Base-by-base conservation (phyloP, 2,888 invertebrate genomes). In the Eupithecia insigniata region DNA sequence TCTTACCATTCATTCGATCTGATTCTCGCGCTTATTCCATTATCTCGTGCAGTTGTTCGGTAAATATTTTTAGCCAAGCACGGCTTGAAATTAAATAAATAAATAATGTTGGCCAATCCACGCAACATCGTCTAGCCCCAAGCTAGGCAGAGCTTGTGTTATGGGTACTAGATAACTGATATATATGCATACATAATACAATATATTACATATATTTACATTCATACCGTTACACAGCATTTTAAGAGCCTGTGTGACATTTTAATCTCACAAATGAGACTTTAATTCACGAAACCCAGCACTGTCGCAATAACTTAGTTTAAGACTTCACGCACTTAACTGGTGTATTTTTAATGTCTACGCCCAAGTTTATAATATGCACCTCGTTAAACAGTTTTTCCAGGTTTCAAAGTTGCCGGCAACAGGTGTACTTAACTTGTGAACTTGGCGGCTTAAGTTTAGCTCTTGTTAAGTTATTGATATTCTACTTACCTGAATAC, bases 361-460 rank as follows among this genome's bases (percentile, higher is more conserved):
- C 36, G 36, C 64, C 26, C 36, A 36, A 64, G 26, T 64, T 34
- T 34, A n/a, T 32, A 34, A n/a, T 51, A 62, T 66, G 16, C 64
- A 61, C 69, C 36, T 70, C 58, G 72, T 70, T 73, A 73, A 69
- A 66, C 32, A n/a, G 69, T 66, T 66, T 61, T 66, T 39, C 43
- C 39, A 39, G 32, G 68, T 51, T 58, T 58, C 26, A 58, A 73
- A 73, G 66, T 73, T 66, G 32, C 28, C 12, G 60, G 66, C 70
- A 70, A 73, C 73, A 73, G 73, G 73, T 73, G 73, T 39, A 67
- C 64, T 30, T 62, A 64, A 62, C 46, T 69, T 46, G 43, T 18
- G n/a, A 60, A 43, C 36, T 16, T 18, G 64, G 34, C 34, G 26
- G 32, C 34, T 14, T 66, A 70, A 73, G 26, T 67, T 70, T 28